phyloP scores from a whole-genome alignment of 2,888 invertebrate genomes.

The Eilema caniola region DNA sequence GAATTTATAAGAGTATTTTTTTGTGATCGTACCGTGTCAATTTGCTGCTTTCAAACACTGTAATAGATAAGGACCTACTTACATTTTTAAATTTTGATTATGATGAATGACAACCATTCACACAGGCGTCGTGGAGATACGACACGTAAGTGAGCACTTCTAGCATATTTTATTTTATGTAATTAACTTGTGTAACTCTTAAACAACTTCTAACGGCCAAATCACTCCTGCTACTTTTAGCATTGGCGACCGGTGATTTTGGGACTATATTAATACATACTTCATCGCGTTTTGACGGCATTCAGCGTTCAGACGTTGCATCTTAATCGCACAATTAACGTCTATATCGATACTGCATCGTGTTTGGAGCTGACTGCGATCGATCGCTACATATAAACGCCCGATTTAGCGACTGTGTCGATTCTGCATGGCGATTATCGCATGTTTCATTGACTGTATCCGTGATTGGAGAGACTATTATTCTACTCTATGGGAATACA shows the following conservation, averaged over 20 bases:
- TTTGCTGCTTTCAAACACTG: conserved; percentile 73
- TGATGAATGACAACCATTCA: conserved; percentile 20
- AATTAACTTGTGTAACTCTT: conserved; percentile 45
- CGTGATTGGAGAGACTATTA: neutral
- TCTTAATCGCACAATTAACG: neutral
- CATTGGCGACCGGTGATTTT: neutral
- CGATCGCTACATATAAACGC: neutral
- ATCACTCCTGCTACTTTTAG: conserved; percentile 1
- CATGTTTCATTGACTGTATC: neutral
- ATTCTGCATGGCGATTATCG: neutral
- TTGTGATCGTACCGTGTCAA: conserved; percentile 71
- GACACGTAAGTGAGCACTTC: conserved; percentile 43
- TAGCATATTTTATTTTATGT: conserved; percentile 46
- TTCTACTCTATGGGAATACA: neutral
- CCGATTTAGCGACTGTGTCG: neutral
- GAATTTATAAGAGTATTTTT: conserved; percentile 77
- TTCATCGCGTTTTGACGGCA: neutral
- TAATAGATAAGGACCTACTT: conserved; percentile 60
- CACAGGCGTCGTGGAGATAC: conserved; percentile 36
- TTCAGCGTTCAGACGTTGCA: neutral
- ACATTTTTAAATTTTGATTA: conserved; percentile 9
- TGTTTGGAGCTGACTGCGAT: neutral
- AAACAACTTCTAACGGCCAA: conserved; percentile 49
- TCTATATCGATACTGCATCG: neutral
- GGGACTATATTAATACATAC: neutral